Conservation (phyloP, 2,113 vertebrate species). For the Melanerpes aurifrons region DNA sequence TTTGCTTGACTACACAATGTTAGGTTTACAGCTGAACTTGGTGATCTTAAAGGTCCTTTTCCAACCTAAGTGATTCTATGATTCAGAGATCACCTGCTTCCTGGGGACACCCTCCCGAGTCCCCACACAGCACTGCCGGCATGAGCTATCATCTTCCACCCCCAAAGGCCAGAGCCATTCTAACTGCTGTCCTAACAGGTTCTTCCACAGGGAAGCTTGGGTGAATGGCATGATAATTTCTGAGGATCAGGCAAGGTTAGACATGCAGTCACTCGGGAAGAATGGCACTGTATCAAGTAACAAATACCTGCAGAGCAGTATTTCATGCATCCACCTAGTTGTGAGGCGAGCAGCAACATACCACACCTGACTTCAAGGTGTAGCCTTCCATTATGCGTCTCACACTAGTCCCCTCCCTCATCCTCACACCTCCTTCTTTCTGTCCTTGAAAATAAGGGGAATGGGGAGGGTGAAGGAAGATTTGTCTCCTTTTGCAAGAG, state of each 20-base stretch:
- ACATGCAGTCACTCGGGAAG: not conserved
- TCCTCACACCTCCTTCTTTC: not conserved
- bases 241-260: not conserved
- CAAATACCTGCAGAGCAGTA: not conserved
- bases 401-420: not conserved
- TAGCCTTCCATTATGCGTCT: not conserved
- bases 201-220: not conserved
- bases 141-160: not conserved
- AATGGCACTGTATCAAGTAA: not conserved
- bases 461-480: not conserved
- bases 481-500: not conserved
- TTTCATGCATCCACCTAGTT: not conserved
- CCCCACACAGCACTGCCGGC: fast-evolving
- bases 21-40: fast-evolving
- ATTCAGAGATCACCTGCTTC: not conserved
- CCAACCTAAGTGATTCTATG: not conserved
- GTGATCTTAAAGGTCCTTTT: not conserved
- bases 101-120: not conserved
- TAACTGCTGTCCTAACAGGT: not conserved
- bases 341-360: not conserved
- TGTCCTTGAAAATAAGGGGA: not conserved
- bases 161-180: not conserved
- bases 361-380: not conserved
- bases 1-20: not conserved
- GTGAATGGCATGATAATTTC: not conserved